These are phyloP conservation scores for Gadopsis bispinosus DNA, from an alignment of 2,797 vertebrate genomes.

Conservation along the genomic window DNA sequence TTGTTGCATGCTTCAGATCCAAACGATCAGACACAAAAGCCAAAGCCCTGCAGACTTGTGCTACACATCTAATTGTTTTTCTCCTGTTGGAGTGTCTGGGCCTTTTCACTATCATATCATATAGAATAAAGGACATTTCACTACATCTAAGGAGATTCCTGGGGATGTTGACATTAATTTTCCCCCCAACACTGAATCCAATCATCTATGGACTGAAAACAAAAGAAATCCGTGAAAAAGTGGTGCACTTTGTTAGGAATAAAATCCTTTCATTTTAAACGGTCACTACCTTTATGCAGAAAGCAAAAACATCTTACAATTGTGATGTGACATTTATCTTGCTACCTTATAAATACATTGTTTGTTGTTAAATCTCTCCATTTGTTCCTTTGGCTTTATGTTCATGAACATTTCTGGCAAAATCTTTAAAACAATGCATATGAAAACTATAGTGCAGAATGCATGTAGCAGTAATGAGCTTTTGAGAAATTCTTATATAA, in stretches of 20 bases:
- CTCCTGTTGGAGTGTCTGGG: conserved; percentile 81
- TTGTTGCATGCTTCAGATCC: conserved; percentile 78
- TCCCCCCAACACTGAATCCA: conserved; percentile 79
- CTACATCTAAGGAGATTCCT: conserved; percentile 67
- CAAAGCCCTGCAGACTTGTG: conserved; percentile 84
- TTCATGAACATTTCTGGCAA: background rate
- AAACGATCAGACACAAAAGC: conserved; percentile 76
- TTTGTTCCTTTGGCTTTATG: background rate
- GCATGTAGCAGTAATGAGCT: background rate
- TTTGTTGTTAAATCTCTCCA: background rate
- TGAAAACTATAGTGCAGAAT: conserved; percentile 1
- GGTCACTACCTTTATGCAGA: background rate
- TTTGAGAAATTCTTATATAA: background rate
- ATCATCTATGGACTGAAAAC: conserved; percentile 82
- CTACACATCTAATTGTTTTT: conserved; percentile 80
- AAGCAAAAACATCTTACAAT: background rate
- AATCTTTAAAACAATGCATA: background rate
- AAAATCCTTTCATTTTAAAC: conserved; percentile 25
- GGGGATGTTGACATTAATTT: conserved; percentile 68
- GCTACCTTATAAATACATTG: background rate
- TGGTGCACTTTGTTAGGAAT: conserved; percentile 54
- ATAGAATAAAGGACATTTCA: conserved; percentile 60
- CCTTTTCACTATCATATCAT: conserved; percentile 80
- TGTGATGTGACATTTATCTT: background rate
- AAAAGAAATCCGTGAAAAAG: conserved; percentile 75